Conservation (phyloP, 2,797 vertebrate genomes). For the Liparis tanakae region DNA sequence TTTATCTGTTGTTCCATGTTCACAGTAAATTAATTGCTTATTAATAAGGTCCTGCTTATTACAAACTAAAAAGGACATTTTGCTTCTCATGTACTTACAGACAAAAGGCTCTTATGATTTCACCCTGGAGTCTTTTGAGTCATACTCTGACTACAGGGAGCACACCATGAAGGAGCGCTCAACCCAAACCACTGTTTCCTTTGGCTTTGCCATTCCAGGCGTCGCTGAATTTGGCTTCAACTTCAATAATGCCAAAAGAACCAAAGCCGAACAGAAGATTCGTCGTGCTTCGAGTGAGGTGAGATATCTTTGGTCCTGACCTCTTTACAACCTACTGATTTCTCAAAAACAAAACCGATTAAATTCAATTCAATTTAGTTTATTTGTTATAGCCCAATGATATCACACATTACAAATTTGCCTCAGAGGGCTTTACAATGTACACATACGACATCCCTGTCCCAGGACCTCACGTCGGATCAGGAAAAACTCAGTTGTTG, state of each 20-base stretch:
- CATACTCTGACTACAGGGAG: constrained; percentile 84
- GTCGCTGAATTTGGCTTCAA: constrained; percentile 80
- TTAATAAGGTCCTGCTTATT: neutral
- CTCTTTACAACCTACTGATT: too few relatives aligned
- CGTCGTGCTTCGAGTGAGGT: constrained; percentile 86
- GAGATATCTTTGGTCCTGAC: constrained; percentile 45
- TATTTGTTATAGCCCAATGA: too few relatives aligned
- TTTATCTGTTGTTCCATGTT: neutral
- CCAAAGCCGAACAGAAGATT: constrained; percentile 80
- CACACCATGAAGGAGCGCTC: constrained; percentile 50
- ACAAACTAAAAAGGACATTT: neutral
- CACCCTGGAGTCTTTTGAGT: constrained; percentile 80
- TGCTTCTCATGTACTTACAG: constrained; percentile 76
- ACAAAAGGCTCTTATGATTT: constrained; percentile 90
- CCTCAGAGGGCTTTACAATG: too few relatives aligned
- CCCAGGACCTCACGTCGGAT: too few relatives aligned
- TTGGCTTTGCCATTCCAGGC: constrained; percentile 74
- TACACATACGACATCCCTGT: too few relatives aligned
- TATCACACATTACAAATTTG: too few relatives aligned
- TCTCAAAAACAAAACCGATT: neutral
- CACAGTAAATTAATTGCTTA: neutral
- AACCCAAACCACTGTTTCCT: constrained; percentile 59
- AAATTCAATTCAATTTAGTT: too few relatives aligned
- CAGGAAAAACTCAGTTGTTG: too few relatives aligned
- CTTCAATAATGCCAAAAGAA: constrained; percentile 67